Evolutionary conservation across 2,113 vertebrate species (phyloP), one percentile per base, ranked within the genome.

Genomic region (Gasterosteus aculeatus): DNA sequence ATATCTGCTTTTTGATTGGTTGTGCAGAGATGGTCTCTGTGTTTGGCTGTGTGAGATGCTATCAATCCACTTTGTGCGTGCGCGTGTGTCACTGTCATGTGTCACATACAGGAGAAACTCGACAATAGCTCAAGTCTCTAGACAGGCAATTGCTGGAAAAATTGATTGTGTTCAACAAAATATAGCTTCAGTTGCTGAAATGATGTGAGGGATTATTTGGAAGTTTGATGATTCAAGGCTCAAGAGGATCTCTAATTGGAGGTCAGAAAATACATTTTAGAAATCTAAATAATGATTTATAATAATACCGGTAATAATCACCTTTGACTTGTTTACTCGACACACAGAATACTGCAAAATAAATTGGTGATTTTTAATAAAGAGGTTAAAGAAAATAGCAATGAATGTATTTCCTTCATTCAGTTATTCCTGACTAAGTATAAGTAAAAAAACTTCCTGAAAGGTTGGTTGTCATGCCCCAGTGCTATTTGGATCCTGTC

Each of bases 1-100:
- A 66, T 80, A 93, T 92, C 89, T 85, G 69, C 56, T 71, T 87
- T 87, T 86, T 88, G 89, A 92, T 92, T 93, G 89, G 88, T 80
- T 89, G 88, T 81, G 90, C 88, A 69, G 83, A 85, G 86, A 89
- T 78, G 80, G 86, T 87, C 69, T 84, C 68, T 88, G 82, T 87
- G 82, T 91, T 87, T 88, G 82, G 77, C 78, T 74, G 76, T 75
- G 78, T 56, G 82, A 85, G 86, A 93, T 91, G 67, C 61, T 90
- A 90, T 92, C 90, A 87, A 18, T 81, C 57, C 71, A 64, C n/a
- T 85, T 12, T 72, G 15, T 59, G 77, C 58, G 66, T 31, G 67
- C 66, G 42, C 39, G 66, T 57, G 70, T 82, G 57, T 47, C 58
- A 51, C 81, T 84, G 82, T 81, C 81, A 80, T 54, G 65, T 84